These are phyloP conservation scores for Heliopora coerulea DNA, from an alignment of 92 coral and sea anemone genomes.

Conservation along the genomic window DNA sequence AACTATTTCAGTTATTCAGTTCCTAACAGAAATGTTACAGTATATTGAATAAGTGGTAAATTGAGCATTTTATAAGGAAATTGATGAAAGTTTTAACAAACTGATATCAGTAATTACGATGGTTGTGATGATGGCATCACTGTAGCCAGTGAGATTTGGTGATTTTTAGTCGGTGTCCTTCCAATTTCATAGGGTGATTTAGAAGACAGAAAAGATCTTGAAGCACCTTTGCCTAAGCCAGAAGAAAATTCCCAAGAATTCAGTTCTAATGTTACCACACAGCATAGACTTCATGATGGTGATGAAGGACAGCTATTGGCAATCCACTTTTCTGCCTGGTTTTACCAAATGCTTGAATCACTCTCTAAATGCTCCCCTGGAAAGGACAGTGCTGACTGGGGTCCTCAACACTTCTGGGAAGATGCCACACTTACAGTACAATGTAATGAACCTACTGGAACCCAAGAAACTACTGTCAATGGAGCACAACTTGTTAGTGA, in stretches of 20 bases:
- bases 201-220: neutral
- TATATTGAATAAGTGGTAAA: too few species aligned
- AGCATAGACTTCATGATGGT: neutral
- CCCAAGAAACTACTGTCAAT: constrained; percentile 38
- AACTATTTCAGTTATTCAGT: too few species aligned
- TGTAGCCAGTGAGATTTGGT: too few species aligned
- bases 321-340: constrained; percentile 80
- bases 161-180: too few species aligned
- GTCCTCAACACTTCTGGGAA: constrained; percentile 92
- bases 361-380: constrained; percentile 26
- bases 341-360: constrained; percentile 67
- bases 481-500: constrained; percentile 80
- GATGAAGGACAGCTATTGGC: constrained; percentile 72
- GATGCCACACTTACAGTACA: constrained; percentile 71
- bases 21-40: too few species aligned
- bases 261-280: neutral
- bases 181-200: neutral
- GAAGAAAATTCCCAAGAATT: neutral
- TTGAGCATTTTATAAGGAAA: too few species aligned
- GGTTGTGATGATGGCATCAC: too few species aligned
- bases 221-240: neutral
- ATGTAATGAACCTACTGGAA: constrained; percentile 28
- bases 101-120: too few species aligned
- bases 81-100: too few species aligned
- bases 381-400: constrained; percentile 59